phyloP scores from a whole-genome alignment of 2,797 vertebrate genomes.

The Emys orbicularis region DNA sequence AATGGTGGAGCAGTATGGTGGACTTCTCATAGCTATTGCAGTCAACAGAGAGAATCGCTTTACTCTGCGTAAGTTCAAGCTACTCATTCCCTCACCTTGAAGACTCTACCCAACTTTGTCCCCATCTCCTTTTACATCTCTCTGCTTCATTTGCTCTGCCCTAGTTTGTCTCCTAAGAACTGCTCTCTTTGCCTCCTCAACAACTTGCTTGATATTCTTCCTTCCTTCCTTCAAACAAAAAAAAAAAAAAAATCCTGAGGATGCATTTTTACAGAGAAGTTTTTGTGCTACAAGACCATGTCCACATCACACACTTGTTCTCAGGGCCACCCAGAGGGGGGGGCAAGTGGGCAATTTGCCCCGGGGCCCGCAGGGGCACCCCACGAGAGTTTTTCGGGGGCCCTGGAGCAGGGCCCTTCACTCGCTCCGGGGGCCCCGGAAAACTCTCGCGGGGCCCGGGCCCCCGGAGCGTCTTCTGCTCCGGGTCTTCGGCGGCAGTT shows the following conservation, averaged over 20 bases:
- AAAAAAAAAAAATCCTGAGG: not conserved
- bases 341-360: no score
- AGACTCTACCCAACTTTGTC: accelerated
- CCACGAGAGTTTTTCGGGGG: no score
- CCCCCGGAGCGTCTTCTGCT: no score
- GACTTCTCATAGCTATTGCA: not conserved
- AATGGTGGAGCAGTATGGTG: not conserved
- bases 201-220: not conserved
- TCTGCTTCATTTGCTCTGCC: accelerated
- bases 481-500: no score
- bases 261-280: not conserved
- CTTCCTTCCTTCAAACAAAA: not conserved
- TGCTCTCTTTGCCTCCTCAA: not conserved
- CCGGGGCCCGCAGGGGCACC: no score
- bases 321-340: no score
- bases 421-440: no score
- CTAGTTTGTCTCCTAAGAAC: accelerated
- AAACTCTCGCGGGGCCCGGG: no score
- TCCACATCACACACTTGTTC: not conserved
- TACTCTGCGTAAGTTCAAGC: accelerated
- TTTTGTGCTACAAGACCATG: not conserved
- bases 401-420: no score
- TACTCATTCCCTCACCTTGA: accelerated
- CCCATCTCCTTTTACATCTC: not conserved
- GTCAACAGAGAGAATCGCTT: not conserved